Evolutionary conservation across 2,113 vertebrate species (phyloP).

Genomic region (Gallinago paraguaiae): DNA sequence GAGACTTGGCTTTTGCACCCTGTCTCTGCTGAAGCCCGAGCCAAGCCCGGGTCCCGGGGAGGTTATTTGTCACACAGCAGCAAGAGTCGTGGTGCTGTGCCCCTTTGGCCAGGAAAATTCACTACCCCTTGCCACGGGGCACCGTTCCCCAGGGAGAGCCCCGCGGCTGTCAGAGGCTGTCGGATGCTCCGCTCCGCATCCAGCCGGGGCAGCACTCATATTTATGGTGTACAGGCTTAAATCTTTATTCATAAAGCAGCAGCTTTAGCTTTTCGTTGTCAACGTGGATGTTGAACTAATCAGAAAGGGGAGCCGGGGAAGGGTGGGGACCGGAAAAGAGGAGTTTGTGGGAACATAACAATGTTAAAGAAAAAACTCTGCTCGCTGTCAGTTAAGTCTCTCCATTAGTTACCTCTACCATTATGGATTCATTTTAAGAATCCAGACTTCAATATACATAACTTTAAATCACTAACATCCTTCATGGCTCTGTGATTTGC

Average conservation of each 20-base stretch:
- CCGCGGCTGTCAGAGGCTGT: background rate
- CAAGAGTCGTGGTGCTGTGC: background rate
- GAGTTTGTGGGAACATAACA: constrained; percentile 55
- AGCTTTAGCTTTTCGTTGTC: constrained; percentile 9
- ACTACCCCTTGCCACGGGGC: background rate
- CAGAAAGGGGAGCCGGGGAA: constrained; percentile 36
- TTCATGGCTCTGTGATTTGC: constrained; percentile 80
- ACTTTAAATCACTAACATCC: constrained; percentile 85
- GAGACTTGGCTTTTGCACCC: background rate
- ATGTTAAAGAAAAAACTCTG: constrained; percentile 20
- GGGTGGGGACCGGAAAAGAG: constrained; percentile 39
- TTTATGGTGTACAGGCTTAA: constrained; percentile 31
- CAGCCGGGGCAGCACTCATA: background rate
- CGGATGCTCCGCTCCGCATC: background rate
- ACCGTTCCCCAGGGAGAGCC: background rate
- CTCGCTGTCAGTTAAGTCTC: constrained; percentile 67
- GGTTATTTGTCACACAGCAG: background rate
- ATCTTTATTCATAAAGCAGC: constrained; percentile 2
- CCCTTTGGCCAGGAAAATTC: background rate
- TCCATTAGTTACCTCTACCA: constrained; percentile 80
- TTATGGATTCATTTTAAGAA: constrained; percentile 81
- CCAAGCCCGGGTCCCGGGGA: background rate
- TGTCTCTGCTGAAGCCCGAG: fast-evolving
- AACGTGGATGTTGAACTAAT: background rate
- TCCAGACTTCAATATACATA: constrained; percentile 78